Evolutionary conservation across 2,888 invertebrate genomes (phyloP).

Genomic region (Hofmannophila pseudospretella): DNA sequence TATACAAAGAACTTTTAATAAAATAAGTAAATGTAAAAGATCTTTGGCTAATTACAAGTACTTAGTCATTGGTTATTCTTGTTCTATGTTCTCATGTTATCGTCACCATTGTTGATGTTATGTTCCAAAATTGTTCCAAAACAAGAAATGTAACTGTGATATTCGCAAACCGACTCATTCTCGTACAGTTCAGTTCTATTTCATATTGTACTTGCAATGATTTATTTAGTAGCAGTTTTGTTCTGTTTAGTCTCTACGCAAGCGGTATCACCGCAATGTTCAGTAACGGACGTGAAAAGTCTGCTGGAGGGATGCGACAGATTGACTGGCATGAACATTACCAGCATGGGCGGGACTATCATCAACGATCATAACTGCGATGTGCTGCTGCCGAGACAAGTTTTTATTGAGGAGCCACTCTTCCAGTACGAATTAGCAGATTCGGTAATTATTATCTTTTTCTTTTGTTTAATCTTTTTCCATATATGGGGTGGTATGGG

Average conservation of each 20-base stretch:
- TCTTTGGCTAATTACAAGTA: too few relatives aligned
- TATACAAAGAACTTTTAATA: too few relatives aligned
- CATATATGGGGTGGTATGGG: too few relatives aligned
- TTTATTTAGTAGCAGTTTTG: constrained; percentile 15
- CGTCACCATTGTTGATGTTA: not conserved
- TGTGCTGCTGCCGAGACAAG: constrained; percentile 63
- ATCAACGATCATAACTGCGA: constrained; percentile 71
- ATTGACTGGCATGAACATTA: constrained; percentile 56
- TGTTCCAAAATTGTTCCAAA: too few relatives aligned
- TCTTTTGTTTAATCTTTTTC: too few relatives aligned
- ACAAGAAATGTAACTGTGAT: too few relatives aligned
- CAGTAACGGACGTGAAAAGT: constrained; percentile 49
- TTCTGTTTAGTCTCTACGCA: constrained; percentile 20
- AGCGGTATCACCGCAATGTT: constrained; percentile 35
- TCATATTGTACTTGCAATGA: not conserved
- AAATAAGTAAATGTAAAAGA: too few relatives aligned
- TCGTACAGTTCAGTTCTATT: not conserved
- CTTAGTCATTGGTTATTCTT: too few relatives aligned
- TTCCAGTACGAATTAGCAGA: constrained; percentile 57
- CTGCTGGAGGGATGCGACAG: constrained; percentile 62
- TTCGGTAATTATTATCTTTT: constrained; percentile 48
- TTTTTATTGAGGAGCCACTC: constrained; percentile 64
- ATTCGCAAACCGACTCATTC: too few relatives aligned
- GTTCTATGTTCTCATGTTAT: too few relatives aligned
- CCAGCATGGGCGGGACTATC: constrained; percentile 61